Evolutionary conservation across 2,888 invertebrate species (phyloP).

Genomic region (Stictocephala bisonia): DNA sequence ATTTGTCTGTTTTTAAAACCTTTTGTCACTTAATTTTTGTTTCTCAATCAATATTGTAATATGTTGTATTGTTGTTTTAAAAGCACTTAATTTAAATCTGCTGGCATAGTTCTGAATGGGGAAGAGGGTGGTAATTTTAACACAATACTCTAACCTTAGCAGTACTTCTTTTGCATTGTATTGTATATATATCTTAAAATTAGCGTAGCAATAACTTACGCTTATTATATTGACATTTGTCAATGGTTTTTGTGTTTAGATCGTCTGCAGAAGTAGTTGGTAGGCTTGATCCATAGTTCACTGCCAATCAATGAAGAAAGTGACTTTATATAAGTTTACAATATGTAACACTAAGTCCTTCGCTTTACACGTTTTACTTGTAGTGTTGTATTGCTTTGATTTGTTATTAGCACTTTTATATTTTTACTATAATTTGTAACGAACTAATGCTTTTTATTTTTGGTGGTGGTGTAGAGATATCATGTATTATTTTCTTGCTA

Average conservation of each 20-base stretch:
- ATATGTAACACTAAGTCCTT: neutral
- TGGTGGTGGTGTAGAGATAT: slow-evolving; percentile 39
- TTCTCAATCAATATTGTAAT: too few species aligned
- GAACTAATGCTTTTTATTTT: slow-evolving; percentile 34
- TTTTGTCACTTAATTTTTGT: too few species aligned
- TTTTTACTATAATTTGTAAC: neutral
- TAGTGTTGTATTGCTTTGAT: slow-evolving; percentile 39
- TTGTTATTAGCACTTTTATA: slow-evolving; percentile 9
- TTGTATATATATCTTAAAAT: too few species aligned
- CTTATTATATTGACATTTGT: too few species aligned
- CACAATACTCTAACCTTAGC: too few species aligned
- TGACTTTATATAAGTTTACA: slow-evolving; percentile 24
- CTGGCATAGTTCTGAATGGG: too few species aligned
- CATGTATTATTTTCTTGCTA: slow-evolving; percentile 26
- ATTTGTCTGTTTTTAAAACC: too few species aligned
- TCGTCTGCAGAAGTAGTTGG: slow-evolving; percentile 16
- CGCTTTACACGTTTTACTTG: neutral
- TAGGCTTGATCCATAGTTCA: neutral
- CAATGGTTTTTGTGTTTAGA: slow-evolving; percentile 32
- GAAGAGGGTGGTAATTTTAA: too few species aligned
- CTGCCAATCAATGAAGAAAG: neutral
- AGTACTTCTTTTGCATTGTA: too few species aligned
- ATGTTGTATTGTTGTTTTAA: too few species aligned
- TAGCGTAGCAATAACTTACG: too few species aligned
- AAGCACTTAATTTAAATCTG: too few species aligned